Base-by-base conservation (phyloP, 2,797 vertebrate genomes). In the Sus cebifrons region DNA sequence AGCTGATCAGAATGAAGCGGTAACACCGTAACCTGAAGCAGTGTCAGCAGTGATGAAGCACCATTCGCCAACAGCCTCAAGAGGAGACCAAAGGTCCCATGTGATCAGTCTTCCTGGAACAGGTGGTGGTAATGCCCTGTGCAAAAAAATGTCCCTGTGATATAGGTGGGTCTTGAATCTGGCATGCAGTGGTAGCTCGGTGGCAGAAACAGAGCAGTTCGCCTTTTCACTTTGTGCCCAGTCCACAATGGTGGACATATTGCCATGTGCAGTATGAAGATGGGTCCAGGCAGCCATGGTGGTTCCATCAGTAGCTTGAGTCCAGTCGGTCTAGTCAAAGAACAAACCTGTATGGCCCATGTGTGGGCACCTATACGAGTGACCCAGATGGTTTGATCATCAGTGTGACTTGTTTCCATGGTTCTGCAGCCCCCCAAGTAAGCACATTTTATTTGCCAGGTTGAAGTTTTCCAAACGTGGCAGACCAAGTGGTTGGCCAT, bases 201-300 rank as follows among this genome's bases (percentile, higher is more conserved):
- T 21, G 11, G 77, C 32, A 40, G 12, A 67, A 52, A 65, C 25
- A 21, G 18, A n/a, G 58, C 21, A 18, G 60, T 23, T 54, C 44
- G 14, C 21, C 8, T 29, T 44, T 86, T 21, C 1, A 14, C 14
- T n/a, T 6, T 54, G 54, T 25, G 62, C 54, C 58, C 49, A 36
- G 0, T 7, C 36, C 44, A 36, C 0, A 2, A 65, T 0, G 6
- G 27, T 12, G 14, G 36, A 27, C 2, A 3, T n/a, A 62, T 2
- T 49, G 60, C 60, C 21, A 3, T 0, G 12, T 12, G 27, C 32
- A 62, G 29, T 8, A 27, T 15, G 56, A 67, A 0, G 2, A 6
- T 14, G 9, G 21, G 12, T 2, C 32, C 49, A 32, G 89, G 62
- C 18, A 15, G 29, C n/a, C 23, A 2, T 6, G n/a, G 75, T n/a